A percentile compares a stretch with the other conserved stretches of the same genome.
Conservation (phyloP, 2,888 invertebrate species). For the Aplocera efformata region DNA sequence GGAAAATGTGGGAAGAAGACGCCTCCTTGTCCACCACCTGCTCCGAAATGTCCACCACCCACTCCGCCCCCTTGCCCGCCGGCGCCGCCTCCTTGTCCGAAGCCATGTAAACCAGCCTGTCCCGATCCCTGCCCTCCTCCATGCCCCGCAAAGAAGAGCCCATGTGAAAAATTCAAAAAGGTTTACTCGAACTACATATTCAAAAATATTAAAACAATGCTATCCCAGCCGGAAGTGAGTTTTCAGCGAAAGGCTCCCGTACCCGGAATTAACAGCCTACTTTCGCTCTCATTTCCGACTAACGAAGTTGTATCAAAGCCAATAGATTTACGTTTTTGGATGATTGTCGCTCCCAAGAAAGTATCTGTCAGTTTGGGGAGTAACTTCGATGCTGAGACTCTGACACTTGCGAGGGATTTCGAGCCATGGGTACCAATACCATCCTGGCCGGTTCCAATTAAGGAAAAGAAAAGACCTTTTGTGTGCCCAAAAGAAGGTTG, state of each 20-base stretch:
- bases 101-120: too few species aligned
- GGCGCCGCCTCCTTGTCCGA: neutral
- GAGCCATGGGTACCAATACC: conserved; percentile 66
- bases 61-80: conserved; percentile 6
- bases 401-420: conserved; percentile 40
- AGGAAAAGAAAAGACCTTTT: conserved; percentile 31
- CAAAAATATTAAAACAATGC: conserved; percentile 10
- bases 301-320: conserved; percentile 21
- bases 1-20: conserved; percentile 30
- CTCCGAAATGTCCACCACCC: conserved; percentile 12
- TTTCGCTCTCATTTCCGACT: conserved; percentile 14
- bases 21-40: conserved; percentile 15
- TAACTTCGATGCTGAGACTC: conserved; percentile 9
- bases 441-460: conserved; percentile 48
- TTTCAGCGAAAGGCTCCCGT: neutral
- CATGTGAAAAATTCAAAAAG: conserved; percentile 29
- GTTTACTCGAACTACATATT: conserved; percentile 9
- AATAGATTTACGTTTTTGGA: conserved; percentile 18
- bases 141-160: conserved; percentile 23
- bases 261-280: neutral
- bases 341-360: neutral
- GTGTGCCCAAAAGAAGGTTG: conserved; percentile 55
- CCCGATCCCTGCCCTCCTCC: conserved; percentile 24
- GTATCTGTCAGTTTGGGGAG: conserved; percentile 1
- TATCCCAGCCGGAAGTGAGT: conserved; percentile 3